Percentiles rank a stretch among this genome's conserved stretches.
Conservation (phyloP, 2,113 vertebrate species). For the Onychorhynchus coronatus region DNA sequence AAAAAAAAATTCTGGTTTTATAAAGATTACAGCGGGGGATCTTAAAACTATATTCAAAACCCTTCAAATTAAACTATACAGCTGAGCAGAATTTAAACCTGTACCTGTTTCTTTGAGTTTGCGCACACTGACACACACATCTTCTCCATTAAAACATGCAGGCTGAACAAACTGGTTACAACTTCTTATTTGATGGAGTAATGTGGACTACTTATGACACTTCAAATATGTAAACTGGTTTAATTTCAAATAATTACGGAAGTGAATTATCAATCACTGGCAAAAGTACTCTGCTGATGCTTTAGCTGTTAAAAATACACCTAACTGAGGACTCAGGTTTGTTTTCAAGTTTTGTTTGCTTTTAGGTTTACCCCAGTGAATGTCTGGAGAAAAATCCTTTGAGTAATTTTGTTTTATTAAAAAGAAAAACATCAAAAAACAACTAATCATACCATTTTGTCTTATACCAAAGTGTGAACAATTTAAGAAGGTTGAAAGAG, state of each 20-base stretch:
- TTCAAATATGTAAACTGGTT: background rate
- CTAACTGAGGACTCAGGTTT: background rate
- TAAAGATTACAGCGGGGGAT: background rate
- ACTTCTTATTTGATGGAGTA: background rate
- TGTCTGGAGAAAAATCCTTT: background rate
- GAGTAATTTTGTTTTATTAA: background rate
- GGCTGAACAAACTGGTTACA: background rate
- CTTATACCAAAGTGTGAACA: background rate
- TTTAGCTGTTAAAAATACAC: background rate
- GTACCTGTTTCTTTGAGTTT: background rate
- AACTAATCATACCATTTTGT: background rate
- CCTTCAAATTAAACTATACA: background rate
- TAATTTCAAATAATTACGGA: background rate
- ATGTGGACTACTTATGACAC: background rate
- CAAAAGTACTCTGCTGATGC: background rate
- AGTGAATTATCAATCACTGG: background rate
- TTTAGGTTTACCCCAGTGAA: background rate
- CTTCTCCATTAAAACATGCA: background rate
- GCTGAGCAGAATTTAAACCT: background rate
- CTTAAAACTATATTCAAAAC: background rate
- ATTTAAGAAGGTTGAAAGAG: background rate
- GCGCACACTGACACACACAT: background rate
- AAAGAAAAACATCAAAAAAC: background rate
- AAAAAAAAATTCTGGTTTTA: background rate
- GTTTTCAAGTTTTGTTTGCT: background rate